phyloP scores from a whole-genome alignment of 2,113 vertebrate species.

The Rhombomys opimus region DNA sequence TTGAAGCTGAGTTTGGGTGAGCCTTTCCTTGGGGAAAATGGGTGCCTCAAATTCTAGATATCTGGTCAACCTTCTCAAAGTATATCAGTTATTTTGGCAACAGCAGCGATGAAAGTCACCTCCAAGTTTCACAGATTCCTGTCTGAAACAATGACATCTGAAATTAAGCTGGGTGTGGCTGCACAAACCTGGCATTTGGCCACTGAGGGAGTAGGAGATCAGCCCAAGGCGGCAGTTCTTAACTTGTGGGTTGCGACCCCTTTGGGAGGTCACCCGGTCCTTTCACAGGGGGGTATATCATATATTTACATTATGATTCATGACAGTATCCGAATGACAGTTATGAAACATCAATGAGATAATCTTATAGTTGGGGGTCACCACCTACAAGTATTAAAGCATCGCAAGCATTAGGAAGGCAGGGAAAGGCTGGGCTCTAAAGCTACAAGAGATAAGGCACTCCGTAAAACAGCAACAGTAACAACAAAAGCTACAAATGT shows the following conservation, averaged over 20 bases:
- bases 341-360: neutral
- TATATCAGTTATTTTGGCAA: neutral
- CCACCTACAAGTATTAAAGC: neutral
- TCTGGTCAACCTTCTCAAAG: neutral
- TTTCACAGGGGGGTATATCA: neutral
- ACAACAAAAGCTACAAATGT: neutral
- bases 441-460: neutral
- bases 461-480: neutral
- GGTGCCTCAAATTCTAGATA: neutral
- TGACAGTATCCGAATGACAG: neutral
- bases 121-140: no score
- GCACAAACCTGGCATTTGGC: neutral
- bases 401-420: neutral
- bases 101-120: neutral
- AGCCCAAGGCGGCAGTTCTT: neutral
- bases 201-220: neutral
- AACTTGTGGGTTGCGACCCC: neutral
- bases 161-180: neutral
- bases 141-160: neutral
- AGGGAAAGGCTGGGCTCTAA: neutral
- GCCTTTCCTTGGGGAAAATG: neutral
- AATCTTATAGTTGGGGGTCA: no score
- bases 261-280: no score
- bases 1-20: neutral
- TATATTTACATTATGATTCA: neutral